Percentiles rank a stretch among this genome's conserved stretches.
Conservation (phyloP, 2,888 invertebrate species). For the Colostygia pectinataria region DNA sequence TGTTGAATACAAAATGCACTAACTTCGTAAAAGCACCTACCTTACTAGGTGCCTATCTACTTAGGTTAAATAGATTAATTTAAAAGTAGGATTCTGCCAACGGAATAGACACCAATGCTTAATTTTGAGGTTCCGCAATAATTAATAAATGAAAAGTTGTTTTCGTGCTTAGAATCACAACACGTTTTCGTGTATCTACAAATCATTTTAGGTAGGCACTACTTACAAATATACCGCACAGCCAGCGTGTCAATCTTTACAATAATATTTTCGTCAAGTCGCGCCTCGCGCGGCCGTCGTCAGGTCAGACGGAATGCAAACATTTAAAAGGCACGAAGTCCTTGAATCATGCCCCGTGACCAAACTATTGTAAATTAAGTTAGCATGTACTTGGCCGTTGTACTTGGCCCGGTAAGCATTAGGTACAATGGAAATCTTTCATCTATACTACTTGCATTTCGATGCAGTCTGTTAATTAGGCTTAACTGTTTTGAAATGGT, state of each 20-base stretch:
- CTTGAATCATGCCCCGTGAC: slow-evolving; percentile 59
- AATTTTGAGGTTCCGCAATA: too few relatives aligned
- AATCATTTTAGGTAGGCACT: neutral
- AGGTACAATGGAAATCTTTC: slow-evolving; percentile 46
- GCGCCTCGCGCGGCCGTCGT: slow-evolving; percentile 23
- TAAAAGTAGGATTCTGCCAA: too few relatives aligned
- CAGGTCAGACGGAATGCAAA: slow-evolving; percentile 60
- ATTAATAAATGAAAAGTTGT: too few relatives aligned
- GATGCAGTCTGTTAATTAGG: slow-evolving; percentile 28
- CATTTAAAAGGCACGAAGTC: slow-evolving; percentile 64
- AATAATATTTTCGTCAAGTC: slow-evolving; percentile 51
- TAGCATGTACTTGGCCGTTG: slow-evolving; percentile 43
- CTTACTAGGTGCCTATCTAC: too few relatives aligned
- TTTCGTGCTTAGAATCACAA: too few relatives aligned
- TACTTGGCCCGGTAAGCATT: slow-evolving; percentile 37
- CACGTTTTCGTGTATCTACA: neutral
- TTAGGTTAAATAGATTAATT: too few relatives aligned
- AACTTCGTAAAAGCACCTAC: too few relatives aligned
- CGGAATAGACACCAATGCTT: too few relatives aligned
- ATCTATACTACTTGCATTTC: slow-evolving; percentile 29
- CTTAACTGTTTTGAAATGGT: slow-evolving; percentile 9
- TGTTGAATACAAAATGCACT: too few relatives aligned
- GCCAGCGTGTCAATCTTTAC: slow-evolving; percentile 28
- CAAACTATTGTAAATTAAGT: slow-evolving; percentile 59
- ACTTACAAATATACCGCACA: slow-evolving; percentile 13